Evolutionary conservation across 2,888 invertebrate species (phyloP).

Genomic region (Dryobotodes eremita): DNA sequence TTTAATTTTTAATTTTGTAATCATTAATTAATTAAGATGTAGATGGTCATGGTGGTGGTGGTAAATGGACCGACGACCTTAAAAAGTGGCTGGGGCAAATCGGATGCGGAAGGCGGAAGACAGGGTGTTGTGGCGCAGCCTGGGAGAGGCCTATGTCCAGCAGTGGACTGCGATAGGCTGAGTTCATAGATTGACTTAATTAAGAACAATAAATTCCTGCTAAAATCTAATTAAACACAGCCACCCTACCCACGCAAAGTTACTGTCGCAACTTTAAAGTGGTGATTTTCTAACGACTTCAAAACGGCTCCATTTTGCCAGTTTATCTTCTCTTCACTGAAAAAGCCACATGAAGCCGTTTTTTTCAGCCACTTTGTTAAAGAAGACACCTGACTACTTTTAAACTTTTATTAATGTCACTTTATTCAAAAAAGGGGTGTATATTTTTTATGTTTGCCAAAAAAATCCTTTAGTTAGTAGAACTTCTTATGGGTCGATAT

Average conservation of each 20-base stretch:
- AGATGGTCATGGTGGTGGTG: too few species aligned
- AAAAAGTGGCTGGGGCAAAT: too few species aligned
- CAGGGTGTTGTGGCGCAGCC: too few species aligned
- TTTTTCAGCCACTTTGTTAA: constrained; percentile 50
- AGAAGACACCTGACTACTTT: constrained; percentile 5
- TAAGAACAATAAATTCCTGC: neutral
- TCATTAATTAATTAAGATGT: too few species aligned
- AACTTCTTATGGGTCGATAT: neutral
- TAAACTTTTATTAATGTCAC: neutral
- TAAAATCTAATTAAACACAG: neutral
- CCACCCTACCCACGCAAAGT: constrained; percentile 62
- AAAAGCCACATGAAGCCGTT: constrained; percentile 37
- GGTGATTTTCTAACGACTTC: constrained; percentile 72
- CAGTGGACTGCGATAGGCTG: too few species aligned
- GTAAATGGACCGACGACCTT: too few species aligned
- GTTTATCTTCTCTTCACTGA: constrained; percentile 61
- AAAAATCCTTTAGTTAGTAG: neutral
- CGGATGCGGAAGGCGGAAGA: too few species aligned
- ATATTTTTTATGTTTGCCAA: neutral
- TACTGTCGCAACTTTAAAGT: constrained; percentile 68
- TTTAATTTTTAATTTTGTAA: too few species aligned
- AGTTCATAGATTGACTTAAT: neutral
- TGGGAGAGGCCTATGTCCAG: too few species aligned
- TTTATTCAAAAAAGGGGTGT: neutral
- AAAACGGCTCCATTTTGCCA: constrained; percentile 65